Percentiles rank a stretch among this genome's conserved stretches.
phyloP scores from a whole-genome alignment of 2,888 invertebrate genomes.

The Dascillus cervinus region DNA sequence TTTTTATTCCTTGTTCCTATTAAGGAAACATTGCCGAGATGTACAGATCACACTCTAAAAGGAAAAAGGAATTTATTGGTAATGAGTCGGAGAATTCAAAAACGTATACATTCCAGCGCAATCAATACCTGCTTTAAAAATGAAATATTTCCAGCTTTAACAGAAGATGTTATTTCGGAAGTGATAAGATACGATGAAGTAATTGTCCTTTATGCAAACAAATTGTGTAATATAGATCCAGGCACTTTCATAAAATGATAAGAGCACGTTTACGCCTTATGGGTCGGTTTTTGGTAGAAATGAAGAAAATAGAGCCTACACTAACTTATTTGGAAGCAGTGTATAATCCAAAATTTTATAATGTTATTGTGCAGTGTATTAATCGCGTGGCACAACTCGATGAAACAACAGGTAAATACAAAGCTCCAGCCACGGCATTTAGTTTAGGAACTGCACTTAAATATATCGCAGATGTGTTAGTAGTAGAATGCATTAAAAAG shows the following conservation, averaged over 20 bases:
- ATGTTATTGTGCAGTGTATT: neutral
- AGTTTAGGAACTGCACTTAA: neutral
- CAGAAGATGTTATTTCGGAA: neutral
- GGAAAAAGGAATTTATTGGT: too few species aligned
- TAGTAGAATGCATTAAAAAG: conserved; percentile 1
- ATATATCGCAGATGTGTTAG: neutral
- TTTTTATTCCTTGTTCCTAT: too few species aligned
- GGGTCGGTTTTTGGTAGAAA: neutral
- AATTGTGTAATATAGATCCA: neutral
- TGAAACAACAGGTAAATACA: neutral
- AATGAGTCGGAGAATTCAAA: too few species aligned
- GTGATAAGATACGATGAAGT: conserved; percentile 1
- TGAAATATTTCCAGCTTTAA: conserved; percentile 1
- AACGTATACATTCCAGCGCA: too few species aligned
- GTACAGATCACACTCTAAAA: too few species aligned
- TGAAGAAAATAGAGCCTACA: neutral
- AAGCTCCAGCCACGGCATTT: neutral
- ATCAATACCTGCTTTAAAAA: too few species aligned
- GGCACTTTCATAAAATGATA: neutral
- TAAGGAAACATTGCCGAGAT: too few species aligned
- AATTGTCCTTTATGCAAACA: neutral
- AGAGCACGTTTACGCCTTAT: neutral
- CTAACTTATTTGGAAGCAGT: neutral
- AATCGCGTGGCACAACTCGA: neutral
- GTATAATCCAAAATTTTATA: neutral